Evolutionary conservation across 2,113 vertebrate genomes (phyloP).

Genomic region (Oreocharis arfaki): DNA sequence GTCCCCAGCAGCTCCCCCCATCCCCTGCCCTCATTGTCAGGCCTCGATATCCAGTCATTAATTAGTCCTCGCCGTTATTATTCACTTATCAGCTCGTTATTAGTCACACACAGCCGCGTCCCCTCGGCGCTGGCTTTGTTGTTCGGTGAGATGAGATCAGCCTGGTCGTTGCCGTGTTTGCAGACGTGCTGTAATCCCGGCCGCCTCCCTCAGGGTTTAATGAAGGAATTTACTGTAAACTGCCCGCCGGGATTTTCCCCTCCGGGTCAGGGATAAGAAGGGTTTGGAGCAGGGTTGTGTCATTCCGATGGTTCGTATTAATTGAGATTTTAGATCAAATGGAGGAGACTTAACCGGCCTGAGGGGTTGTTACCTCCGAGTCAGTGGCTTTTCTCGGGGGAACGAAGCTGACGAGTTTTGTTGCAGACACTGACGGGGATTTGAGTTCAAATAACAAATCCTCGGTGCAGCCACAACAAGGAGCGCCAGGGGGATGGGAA

Average conservation of each 20-base stretch:
- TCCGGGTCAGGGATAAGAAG: not conserved
- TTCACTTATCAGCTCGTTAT: not conserved
- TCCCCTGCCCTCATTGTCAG: not conserved
- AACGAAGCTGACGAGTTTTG: not conserved
- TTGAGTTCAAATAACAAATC: not conserved
- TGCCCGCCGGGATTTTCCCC: constrained; percentile 25
- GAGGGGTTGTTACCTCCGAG: not conserved
- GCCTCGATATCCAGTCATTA: not conserved
- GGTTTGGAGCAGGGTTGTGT: not conserved
- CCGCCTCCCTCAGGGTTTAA: constrained; percentile 32
- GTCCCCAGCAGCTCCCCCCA: not conserved
- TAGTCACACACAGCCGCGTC: not conserved
- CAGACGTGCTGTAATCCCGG: not conserved
- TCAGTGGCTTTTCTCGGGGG: not conserved
- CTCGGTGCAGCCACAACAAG: not conserved
- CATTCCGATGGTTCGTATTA: not conserved
- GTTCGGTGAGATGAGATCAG: not conserved
- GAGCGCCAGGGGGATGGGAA: not conserved
- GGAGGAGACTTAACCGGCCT: not conserved
- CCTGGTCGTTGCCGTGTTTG: not conserved
- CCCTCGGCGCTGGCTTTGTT: not conserved
- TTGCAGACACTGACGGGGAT: not conserved
- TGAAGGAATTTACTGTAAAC: constrained; percentile 45
- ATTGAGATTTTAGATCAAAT: not conserved
- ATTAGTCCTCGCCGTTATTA: not conserved